Conservation (phyloP, 2,113 vertebrate genomes). For the Xiphorhynchus elegans region DNA sequence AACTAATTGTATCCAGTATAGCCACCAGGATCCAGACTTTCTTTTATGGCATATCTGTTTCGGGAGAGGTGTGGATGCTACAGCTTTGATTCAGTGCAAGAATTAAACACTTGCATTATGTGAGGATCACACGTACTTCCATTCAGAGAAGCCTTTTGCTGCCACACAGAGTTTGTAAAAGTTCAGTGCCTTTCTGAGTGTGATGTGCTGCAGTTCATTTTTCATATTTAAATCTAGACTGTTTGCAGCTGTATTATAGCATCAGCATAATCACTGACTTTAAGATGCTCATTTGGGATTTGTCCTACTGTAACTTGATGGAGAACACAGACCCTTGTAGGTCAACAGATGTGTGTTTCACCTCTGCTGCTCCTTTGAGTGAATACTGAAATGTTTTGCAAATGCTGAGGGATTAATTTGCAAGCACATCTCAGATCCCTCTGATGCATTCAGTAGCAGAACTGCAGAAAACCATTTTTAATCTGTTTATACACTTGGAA, state of each 20-base stretch:
- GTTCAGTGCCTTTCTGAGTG: background rate
- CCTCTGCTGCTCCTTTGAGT: background rate
- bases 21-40: background rate
- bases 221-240: background rate
- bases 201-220: background rate
- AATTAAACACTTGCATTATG: background rate
- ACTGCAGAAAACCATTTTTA: background rate
- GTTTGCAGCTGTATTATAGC: background rate
- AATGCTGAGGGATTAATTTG: background rate
- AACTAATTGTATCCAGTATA: background rate
- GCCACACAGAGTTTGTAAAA: background rate
- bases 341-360: constrained; percentile 38
- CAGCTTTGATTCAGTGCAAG: background rate
- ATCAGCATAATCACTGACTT: background rate
- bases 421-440: background rate
- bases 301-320: background rate
- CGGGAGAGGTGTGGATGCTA: background rate
- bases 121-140: background rate
- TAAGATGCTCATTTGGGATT: constrained; percentile 20
- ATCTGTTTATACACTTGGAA: background rate
- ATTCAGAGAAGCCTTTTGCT: background rate
- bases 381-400: background rate
- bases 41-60: background rate
- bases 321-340: background rate
- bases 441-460: background rate